phyloP scores from a whole-genome alignment of 2,888 invertebrate species.

The Schrankia costaestrigalis region DNA sequence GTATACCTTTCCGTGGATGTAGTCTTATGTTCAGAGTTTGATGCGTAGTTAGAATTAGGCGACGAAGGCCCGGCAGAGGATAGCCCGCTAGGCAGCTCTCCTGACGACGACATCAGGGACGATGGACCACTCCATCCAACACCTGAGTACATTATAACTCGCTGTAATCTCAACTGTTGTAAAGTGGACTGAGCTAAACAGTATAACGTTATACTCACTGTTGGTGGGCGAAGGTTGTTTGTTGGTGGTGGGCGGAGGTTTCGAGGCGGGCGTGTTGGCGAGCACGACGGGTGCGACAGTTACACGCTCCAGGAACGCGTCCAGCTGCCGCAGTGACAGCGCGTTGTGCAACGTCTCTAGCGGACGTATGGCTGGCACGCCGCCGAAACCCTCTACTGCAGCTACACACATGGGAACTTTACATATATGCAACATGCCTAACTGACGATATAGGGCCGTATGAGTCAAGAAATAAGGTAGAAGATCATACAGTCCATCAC shows the following conservation, averaged over 20 bases:
- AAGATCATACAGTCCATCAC: not conserved
- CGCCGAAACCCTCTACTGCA: conserved; percentile 92
- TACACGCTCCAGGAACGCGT: conserved; percentile 93
- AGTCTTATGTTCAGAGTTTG: conserved; percentile 55
- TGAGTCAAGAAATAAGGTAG: not conserved
- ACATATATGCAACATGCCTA: too few relatives aligned
- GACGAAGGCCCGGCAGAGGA: conserved; percentile 91
- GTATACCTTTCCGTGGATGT: conserved; percentile 60
- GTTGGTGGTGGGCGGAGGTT: conserved; percentile 75
- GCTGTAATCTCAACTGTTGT: too few relatives aligned
- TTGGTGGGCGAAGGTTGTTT: conserved; percentile 67
- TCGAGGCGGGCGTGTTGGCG: conserved; percentile 85
- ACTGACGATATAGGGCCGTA: too few relatives aligned
- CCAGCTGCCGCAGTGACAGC: conserved; percentile 94
- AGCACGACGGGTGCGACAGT: conserved; percentile 86
- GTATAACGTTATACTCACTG: conserved; percentile 45
- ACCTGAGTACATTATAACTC: conserved; percentile 47
- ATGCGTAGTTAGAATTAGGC: conserved; percentile 83
- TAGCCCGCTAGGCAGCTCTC: conserved; percentile 77
- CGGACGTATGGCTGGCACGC: conserved; percentile 97
- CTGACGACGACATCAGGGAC: conserved; percentile 84
- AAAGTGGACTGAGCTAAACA: not conserved
- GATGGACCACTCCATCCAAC: conserved; percentile 92
- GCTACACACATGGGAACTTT: conserved; percentile 45
- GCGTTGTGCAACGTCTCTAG: conserved; percentile 99